Evolutionary conservation across 92 coral and sea anemone genomes (phyloP).

Genomic region (Palythoa heliodiscus): DNA sequence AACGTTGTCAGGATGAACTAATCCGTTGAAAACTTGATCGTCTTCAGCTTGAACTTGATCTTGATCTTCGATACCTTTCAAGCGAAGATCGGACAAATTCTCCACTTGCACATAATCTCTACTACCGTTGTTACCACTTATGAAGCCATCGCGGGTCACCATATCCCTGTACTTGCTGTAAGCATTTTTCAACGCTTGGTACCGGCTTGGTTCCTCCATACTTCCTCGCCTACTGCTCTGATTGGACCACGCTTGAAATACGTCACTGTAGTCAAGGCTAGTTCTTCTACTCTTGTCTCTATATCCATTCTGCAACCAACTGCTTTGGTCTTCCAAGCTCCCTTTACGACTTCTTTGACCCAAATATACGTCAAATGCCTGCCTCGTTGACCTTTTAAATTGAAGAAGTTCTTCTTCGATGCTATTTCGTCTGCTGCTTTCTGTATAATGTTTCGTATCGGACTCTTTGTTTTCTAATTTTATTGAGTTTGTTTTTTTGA

Average conservation of each 20-base stretch:
- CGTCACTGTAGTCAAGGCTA: slow-evolving; percentile 43
- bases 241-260: slow-evolving; percentile 39
- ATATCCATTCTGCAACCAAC: slow-evolving; percentile 4
- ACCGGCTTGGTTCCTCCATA: slow-evolving; percentile 17
- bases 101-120: slow-evolving; percentile 24
- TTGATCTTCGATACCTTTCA: neutral
- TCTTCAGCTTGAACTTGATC: neutral
- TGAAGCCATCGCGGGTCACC: neutral
- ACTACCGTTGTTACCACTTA: slow-evolving; percentile 2
- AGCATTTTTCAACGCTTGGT: slow-evolving; percentile 11
- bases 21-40: slow-evolving; percentile 57
- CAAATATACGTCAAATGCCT: neutral
- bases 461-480: slow-evolving; percentile 2
- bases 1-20: slow-evolving; percentile 81
- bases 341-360: slow-evolving; percentile 36
- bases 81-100: slow-evolving; percentile 20
- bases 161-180: slow-evolving; percentile 24
- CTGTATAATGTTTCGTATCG: neutral
- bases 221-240: slow-evolving; percentile 46
- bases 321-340: slow-evolving; percentile 36
- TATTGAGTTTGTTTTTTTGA: neutral
- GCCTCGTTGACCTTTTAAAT: neutral
- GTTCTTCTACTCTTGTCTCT: slow-evolving; percentile 41
- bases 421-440: slow-evolving; percentile 45
- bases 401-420: slow-evolving; percentile 27